These are phyloP conservation scores for Sipha maydis DNA, from an alignment of 2,888 invertebrate genomes.

Conservation along the genomic window DNA sequence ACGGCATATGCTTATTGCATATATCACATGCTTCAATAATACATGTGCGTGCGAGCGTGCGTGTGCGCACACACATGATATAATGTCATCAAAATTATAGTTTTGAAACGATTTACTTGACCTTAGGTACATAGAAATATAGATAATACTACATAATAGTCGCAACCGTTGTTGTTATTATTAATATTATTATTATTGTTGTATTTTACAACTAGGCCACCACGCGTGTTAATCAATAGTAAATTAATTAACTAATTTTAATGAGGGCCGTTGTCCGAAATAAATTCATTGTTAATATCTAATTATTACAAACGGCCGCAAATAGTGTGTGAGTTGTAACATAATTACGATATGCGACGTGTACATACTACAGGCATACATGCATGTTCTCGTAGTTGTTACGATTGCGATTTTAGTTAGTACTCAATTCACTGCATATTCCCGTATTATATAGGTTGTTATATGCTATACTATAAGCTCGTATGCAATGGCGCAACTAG, in stretches of 20 bases:
- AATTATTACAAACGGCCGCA: background rate
- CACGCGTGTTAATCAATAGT: background rate
- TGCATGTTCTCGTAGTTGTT: background rate
- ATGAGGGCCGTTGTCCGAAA: background rate
- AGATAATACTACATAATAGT: background rate
- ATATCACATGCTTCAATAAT: background rate
- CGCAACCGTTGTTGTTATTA: background rate
- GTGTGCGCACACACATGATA: background rate
- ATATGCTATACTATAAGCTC: too few relatives aligned
- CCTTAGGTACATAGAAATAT: conserved; percentile 1
- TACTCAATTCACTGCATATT: background rate
- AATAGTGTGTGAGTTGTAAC: background rate
- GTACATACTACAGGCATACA: background rate
- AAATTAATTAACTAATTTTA: conserved; percentile 3
- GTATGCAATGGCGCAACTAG: too few relatives aligned
- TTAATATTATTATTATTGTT: background rate
- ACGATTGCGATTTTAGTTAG: background rate
- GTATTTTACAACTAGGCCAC: background rate
- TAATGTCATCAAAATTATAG: background rate
- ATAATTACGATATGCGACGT: background rate
- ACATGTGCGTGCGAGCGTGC: background rate
- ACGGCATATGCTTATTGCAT: background rate
- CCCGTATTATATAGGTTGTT: background rate
- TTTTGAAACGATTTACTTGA: conserved; percentile 12
- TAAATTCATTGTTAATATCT: background rate